Percentiles rank a stretch among this genome's conserved stretches.
These are phyloP conservation scores for Trachelus iudaicus DNA, from an alignment of 2,888 invertebrate genomes.

Conservation along the genomic window DNA sequence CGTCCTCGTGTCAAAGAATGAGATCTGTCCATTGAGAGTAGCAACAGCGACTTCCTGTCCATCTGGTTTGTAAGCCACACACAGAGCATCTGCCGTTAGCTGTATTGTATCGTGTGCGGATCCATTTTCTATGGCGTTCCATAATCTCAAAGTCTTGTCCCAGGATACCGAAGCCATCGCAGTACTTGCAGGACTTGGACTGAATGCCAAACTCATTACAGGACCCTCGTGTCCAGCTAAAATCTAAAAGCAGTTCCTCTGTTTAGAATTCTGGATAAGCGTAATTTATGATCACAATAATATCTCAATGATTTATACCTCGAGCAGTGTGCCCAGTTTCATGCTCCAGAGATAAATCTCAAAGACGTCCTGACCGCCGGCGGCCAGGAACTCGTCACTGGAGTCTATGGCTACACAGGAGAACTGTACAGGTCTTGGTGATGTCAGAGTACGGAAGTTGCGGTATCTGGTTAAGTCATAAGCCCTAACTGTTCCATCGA, in stretches of 20 bases:
- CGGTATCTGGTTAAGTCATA: conserved; percentile 95
- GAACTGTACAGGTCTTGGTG: conserved; percentile 92
- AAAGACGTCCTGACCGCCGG: conserved; percentile 94
- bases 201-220: conserved; percentile 85
- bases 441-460: conserved; percentile 96
- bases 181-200: conserved; percentile 77
- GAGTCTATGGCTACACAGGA: conserved; percentile 88
- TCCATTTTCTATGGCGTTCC: conserved; percentile 90
- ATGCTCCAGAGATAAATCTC: conserved; percentile 97
- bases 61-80: conserved; percentile 88
- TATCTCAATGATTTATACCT: conserved; percentile 68
- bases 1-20: conserved; percentile 80
- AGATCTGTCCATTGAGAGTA: conserved; percentile 87
- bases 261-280: neutral
- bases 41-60: conserved; percentile 94
- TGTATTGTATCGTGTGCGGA: conserved; percentile 84
- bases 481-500: conserved; percentile 98
- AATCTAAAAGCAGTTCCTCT: conserved; percentile 67
- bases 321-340: conserved; percentile 90
- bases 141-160: conserved; percentile 92
- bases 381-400: conserved; percentile 92
- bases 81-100: conserved; percentile 82
- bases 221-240: conserved; percentile 95
- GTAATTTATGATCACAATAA: neutral
- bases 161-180: conserved; percentile 90